A percentile compares a stretch with the other conserved stretches of the same genome.
phyloP scores from a whole-genome alignment of 1,140 invertebrate species.

The Rhagoletis pomonella region DNA sequence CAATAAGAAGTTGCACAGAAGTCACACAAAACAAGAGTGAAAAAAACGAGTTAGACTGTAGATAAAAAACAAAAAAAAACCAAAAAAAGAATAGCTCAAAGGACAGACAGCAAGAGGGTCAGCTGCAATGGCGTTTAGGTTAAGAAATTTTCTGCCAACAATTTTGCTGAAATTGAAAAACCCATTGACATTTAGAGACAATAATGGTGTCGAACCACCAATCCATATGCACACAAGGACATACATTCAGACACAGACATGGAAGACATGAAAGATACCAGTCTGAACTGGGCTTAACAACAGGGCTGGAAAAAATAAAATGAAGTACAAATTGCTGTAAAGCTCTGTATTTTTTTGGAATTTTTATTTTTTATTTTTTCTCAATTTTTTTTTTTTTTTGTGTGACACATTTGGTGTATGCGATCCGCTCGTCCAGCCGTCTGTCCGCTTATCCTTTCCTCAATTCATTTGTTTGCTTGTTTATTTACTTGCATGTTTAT shows the following conservation, averaged over 20 bases:
- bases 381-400: background rate
- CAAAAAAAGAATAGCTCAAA: background rate
- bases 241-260: background rate
- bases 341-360: conserved; percentile 5
- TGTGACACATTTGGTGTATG: background rate
- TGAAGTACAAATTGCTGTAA: conserved; percentile 26
- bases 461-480: conserved; percentile 29
- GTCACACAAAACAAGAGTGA: too few species aligned
- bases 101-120: background rate
- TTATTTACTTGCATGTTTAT: conserved; percentile 7
- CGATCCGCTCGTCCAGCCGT: background rate
- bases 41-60: background rate
- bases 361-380: background rate
- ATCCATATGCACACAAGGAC: background rate
- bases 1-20: background rate
- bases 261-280: background rate
- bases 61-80: background rate
- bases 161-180: conserved; percentile 39
- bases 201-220: conserved; percentile 16
- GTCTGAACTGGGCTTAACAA: background rate
- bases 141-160: background rate
- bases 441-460: conserved; percentile 16
- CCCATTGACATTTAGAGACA: conserved; percentile 52
- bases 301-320: background rate
- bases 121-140: background rate